phyloP scores from a whole-genome alignment of 2,113 vertebrate species.

The Burhinus oedicnemus region DNA sequence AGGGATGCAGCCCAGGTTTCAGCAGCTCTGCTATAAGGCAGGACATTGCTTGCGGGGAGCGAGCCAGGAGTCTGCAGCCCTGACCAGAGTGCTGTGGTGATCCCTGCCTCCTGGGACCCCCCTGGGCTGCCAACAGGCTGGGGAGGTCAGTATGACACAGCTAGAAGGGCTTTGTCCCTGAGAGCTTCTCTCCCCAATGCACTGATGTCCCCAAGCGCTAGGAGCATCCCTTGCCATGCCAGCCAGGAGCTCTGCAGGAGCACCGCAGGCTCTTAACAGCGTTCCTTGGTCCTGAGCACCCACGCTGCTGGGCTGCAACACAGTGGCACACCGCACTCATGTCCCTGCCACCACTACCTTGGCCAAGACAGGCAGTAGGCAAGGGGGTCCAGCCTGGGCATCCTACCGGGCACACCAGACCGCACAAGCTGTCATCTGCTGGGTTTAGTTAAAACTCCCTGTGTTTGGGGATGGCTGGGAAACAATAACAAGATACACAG shows the following conservation, averaged over 20 bases:
- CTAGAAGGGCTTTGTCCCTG: background rate
- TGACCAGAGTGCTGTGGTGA: accelerated
- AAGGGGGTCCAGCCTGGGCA: background rate
- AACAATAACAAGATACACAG: background rate
- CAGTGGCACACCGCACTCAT: accelerated
- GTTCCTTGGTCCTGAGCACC: background rate
- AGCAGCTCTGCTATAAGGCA: background rate
- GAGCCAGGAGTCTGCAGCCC: background rate
- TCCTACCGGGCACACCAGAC: no score
- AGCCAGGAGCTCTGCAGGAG: background rate
- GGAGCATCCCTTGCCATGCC: background rate
- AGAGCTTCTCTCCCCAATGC: background rate
- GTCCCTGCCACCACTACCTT: background rate
- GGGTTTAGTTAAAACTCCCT: background rate
- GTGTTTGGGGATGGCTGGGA: background rate
- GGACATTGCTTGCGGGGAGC: accelerated
- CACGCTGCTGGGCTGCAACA: accelerated
- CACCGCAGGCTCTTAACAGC: accelerated
- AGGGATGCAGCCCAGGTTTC: background rate
- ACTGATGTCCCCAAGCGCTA: background rate
- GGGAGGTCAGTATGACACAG: accelerated
- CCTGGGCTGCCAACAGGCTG: background rate
- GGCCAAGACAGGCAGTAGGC: no score
- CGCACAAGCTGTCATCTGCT: accelerated
- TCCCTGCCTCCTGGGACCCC: background rate